phyloP scores from a whole-genome alignment of 2,797 vertebrate species.

The Erethizon dorsatum region DNA sequence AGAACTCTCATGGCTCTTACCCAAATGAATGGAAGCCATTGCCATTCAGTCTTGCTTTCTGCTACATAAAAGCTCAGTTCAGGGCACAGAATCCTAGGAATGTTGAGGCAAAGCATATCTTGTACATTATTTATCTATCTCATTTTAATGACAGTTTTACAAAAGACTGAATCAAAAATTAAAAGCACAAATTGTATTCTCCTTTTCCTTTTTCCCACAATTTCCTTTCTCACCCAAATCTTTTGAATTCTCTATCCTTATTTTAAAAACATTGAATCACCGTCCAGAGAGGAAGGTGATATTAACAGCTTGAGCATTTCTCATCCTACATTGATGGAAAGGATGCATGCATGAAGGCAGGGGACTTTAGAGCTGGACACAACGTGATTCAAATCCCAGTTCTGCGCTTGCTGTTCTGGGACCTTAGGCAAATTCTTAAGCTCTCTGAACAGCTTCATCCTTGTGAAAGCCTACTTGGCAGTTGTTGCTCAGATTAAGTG shows the following conservation, averaged over 20 bases:
- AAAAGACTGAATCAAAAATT: neutral
- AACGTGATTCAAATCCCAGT: neutral
- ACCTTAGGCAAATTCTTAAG: neutral
- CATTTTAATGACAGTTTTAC: neutral
- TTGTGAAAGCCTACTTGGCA: neutral
- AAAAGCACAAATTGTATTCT: neutral
- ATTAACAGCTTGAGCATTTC: neutral
- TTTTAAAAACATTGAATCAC: neutral
- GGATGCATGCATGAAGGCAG: fast-evolving
- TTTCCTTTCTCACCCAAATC: neutral
- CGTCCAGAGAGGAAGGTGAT: neutral
- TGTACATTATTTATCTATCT: neutral
- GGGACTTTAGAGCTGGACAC: neutral
- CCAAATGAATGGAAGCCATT: slow-evolving; percentile 15
- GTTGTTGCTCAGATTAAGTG: neutral
- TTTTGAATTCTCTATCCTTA: neutral
- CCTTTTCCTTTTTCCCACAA: neutral
- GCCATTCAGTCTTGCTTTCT: neutral
- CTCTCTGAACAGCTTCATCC: neutral
- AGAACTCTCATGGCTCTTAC: too few species aligned
- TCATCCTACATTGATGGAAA: neutral
- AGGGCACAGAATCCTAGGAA: neutral
- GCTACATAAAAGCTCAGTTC: neutral
- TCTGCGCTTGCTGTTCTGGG: neutral
- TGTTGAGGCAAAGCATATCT: neutral